Evolutionary conservation across 92 coral and sea anemone genomes (phyloP), one percentile per base, ranked within the genome.

Genomic region (Epizoanthus illoricatus): DNA sequence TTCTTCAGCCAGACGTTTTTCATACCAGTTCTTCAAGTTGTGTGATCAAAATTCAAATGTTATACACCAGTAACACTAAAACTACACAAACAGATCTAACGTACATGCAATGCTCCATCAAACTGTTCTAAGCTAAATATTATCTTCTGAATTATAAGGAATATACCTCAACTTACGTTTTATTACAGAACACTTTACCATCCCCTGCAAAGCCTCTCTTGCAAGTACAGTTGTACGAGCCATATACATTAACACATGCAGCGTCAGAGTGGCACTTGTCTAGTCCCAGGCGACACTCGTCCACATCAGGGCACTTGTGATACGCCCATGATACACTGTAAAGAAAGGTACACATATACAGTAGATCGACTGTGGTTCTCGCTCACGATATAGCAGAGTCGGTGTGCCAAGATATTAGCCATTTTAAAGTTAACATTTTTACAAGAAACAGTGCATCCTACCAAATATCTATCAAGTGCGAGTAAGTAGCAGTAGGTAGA

Each of bases 141-240:
- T 52, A 52, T 52, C 56, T 52, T 52, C 56, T 56, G 19, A n/a
- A 13, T 39, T 18, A 36, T 4, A 60, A 58, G 7, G 7, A 24
- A 41, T 20, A 2, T 33, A 47, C 3, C 49, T 49, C 56, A 41
- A 92, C 99, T 86, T 89, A 97, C 99, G 98, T 94, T 83, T 87
- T 85, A 80, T 94, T 92, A 67, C 99, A 97, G 56, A 75, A 81
- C 10, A 16, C 17, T 73, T 33, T 74, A 36, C 99, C 99, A 83
- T 97, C 88, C 0, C 99, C 99, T 40, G 91, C 88, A 76, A 65
- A 97, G 2, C 99, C 99, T 65, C 90, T 87, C 20, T 89, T 92
- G 73, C 99, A 97, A 15, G 87, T 78, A 81, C 99, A 97, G 71
- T 75, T 81, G 74, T 88, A 94, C 0, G 97, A 91, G 15, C 84